Evolutionary conservation across 2,797 vertebrate species (phyloP).

Genomic region (Chrysocyon brachyurus): DNA sequence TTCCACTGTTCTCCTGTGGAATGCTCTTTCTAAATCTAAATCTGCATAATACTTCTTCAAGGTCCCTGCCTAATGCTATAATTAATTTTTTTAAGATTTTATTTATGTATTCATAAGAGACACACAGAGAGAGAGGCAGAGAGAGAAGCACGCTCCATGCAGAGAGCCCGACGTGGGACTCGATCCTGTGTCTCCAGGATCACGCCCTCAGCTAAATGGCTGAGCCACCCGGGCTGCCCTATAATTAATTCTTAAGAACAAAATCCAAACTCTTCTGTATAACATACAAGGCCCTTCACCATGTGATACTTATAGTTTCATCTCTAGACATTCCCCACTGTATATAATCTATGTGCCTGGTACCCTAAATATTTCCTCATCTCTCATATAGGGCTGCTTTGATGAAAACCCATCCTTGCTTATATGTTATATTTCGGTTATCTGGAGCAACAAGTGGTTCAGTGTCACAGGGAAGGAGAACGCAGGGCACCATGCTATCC

Average conservation of each 20-base stretch:
- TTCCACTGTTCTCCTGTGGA: background rate
- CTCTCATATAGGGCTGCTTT: background rate
- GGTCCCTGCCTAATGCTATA: background rate
- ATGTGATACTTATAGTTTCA: background rate
- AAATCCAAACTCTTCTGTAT: background rate
- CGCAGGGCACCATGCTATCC: background rate
- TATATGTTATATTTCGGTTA: background rate
- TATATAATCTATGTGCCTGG: background rate
- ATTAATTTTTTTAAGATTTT: background rate
- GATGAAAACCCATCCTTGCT: background rate
- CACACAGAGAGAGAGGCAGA: too few relatives aligned
- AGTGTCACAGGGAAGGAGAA: background rate
- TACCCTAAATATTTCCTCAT: background rate
- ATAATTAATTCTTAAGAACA: background rate
- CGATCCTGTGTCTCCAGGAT: too few relatives aligned
- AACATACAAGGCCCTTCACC: background rate
- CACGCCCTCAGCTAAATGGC: too few relatives aligned
- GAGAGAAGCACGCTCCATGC: too few relatives aligned
- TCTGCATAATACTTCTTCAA: background rate
- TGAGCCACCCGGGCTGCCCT: too few relatives aligned
- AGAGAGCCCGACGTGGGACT: too few relatives aligned
- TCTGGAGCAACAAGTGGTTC: background rate
- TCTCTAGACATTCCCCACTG: background rate
- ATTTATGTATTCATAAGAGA: too few relatives aligned
- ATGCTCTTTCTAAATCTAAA: background rate